phyloP scores from a whole-genome alignment of 2,888 invertebrate genomes.

The Oxycera nigricornis region DNA sequence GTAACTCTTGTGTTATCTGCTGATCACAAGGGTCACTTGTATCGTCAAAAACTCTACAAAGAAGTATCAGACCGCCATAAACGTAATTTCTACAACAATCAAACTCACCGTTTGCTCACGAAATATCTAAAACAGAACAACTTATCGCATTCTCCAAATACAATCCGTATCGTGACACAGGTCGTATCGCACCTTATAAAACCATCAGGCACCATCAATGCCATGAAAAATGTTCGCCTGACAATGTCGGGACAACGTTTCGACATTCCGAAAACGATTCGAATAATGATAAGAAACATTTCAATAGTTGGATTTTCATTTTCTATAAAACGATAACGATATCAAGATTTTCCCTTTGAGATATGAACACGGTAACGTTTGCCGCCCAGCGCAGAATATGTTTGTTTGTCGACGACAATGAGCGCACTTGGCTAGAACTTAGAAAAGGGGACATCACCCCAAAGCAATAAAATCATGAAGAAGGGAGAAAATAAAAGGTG shows the following conservation, averaged over 20 bases:
- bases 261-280: background rate
- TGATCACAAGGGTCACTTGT: no score
- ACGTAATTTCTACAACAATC: no score
- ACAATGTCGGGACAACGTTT: background rate
- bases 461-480: background rate
- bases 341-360: slow-evolving; percentile 2
- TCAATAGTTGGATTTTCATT: background rate
- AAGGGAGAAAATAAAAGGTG: background rate
- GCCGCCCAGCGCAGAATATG: background rate
- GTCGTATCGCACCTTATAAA: slow-evolving; percentile 1
- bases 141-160: background rate
- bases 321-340: background rate
- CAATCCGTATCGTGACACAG: background rate
- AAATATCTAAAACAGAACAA: background rate
- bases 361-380: background rate
- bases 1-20: no score
- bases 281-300: background rate
- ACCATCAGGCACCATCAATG: background rate
- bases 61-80: no score
- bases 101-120: background rate
- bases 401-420: slow-evolving; percentile 4
- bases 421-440: background rate
- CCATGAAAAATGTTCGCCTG: background rate
- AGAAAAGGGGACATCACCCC: background rate
- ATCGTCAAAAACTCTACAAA: background rate